phyloP scores from a whole-genome alignment of 1,140 invertebrate genomes.

The Elysia chlorotica region DNA sequence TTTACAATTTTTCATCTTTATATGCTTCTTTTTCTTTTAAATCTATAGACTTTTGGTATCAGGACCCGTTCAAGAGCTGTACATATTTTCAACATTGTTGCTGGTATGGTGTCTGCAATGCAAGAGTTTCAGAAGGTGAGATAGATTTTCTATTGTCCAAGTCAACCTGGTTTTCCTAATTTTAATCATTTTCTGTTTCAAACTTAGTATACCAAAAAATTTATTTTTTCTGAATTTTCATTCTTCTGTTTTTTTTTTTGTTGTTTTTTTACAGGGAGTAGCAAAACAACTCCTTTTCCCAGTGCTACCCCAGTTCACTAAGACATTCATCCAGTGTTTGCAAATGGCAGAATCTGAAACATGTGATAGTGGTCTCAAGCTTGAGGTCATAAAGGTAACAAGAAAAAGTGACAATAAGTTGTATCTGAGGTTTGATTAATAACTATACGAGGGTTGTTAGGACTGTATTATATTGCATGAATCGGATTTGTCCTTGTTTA shows the following conservation, averaged over 20 bases:
- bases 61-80: conserved; percentile 71
- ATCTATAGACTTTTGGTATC: conserved; percentile 68
- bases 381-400: conserved; percentile 74
- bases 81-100: conserved; percentile 72
- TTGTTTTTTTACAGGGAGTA: conserved; percentile 51
- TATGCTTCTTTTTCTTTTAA: background rate
- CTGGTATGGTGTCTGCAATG: conserved; percentile 68
- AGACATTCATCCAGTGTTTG: conserved; percentile 72
- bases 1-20: background rate
- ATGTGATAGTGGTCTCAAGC: conserved; percentile 74
- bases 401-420: too few species aligned
- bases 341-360: conserved; percentile 67
- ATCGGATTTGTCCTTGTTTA: too few species aligned
- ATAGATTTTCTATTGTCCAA: too few species aligned
- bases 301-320: conserved; percentile 73
- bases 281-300: conserved; percentile 70
- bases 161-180: too few species aligned
- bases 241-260: background rate
- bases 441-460: too few species aligned
- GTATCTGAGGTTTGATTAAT: too few species aligned
- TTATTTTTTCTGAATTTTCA: too few species aligned
- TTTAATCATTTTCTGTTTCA: too few species aligned
- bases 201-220: too few species aligned
- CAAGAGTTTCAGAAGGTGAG: conserved; percentile 66
- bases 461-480: too few species aligned